Percentiles rank a stretch among this genome's conserved stretches.
These are phyloP conservation scores for Sebastes minor DNA, from an alignment of 2,797 vertebrate species.

Conservation along the genomic window DNA sequence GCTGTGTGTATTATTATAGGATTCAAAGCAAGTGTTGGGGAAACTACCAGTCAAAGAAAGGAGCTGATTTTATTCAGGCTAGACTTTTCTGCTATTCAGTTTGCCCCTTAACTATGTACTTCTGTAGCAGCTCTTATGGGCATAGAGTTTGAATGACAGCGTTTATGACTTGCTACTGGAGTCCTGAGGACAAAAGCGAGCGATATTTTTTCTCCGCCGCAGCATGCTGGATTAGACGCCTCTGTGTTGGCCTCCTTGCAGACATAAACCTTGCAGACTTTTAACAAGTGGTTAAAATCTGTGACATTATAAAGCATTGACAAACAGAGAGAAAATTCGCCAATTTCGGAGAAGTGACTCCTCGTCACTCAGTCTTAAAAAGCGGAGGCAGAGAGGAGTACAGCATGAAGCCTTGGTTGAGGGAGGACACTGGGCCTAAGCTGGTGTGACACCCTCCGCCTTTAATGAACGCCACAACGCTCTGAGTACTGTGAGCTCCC, in stretches of 20 bases:
- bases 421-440: slow-evolving; percentile 76
- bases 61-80: slow-evolving; percentile 36
- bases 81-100: slow-evolving; percentile 32
- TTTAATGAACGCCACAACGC: slow-evolving; percentile 79
- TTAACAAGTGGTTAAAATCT: slow-evolving; percentile 49
- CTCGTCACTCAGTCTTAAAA: slow-evolving; percentile 51
- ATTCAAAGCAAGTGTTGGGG: slow-evolving; percentile 34
- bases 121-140: slow-evolving; percentile 29
- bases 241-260: slow-evolving; percentile 39
- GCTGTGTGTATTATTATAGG: slow-evolving; percentile 35
- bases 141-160: slow-evolving; percentile 40
- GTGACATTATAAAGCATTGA: slow-evolving; percentile 53
- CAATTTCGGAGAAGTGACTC: slow-evolving; percentile 45
- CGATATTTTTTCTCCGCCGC: slow-evolving; percentile 48
- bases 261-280: slow-evolving; percentile 50
- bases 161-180: slow-evolving; percentile 39
- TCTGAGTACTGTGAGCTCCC: slow-evolving; percentile 68
- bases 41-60: slow-evolving; percentile 39
- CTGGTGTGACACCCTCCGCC: slow-evolving; percentile 80
- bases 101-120: slow-evolving; percentile 33
- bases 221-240: slow-evolving; percentile 44
- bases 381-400: slow-evolving; percentile 56
- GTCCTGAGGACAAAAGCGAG: slow-evolving; percentile 37
- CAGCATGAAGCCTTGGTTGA: slow-evolving; percentile 62
- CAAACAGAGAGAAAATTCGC: slow-evolving; percentile 49